Conservation (phyloP, 2,888 invertebrate species). For the Eristalinus aeneus region DNA sequence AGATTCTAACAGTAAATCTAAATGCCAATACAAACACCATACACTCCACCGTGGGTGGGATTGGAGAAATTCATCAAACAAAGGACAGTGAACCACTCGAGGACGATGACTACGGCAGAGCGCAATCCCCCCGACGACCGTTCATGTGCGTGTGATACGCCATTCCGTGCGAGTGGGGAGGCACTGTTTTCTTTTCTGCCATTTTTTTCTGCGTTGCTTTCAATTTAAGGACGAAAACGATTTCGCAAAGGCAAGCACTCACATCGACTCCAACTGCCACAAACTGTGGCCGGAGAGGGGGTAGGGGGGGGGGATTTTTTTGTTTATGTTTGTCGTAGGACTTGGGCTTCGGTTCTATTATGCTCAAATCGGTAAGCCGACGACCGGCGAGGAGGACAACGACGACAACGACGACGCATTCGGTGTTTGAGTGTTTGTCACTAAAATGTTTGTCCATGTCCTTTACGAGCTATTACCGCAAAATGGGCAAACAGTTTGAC, state of each 20-base stretch:
- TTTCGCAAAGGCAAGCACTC: background rate
- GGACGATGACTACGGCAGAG: background rate
- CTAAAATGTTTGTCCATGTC: slow-evolving; percentile 29
- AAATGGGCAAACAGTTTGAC: slow-evolving; percentile 25
- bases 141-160: background rate
- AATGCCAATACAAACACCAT: slow-evolving; percentile 40
- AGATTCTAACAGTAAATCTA: background rate
- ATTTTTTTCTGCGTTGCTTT: background rate
- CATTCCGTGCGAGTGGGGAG: background rate
- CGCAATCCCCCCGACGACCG: background rate
- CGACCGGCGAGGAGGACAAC: background rate
- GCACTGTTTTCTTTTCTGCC: background rate
- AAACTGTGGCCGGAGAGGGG: too few relatives aligned
- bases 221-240: background rate
- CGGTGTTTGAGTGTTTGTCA: background rate
- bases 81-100: slow-evolving; percentile 38
- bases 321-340: background rate
- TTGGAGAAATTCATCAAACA: slow-evolving; percentile 34
- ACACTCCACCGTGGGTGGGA: background rate
- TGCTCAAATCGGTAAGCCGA: slow-evolving; percentile 11
- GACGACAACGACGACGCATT: slow-evolving; percentile 5
- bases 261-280: background rate
- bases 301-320: background rate
- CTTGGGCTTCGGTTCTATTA: slow-evolving; percentile 4
- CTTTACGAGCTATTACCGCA: slow-evolving; percentile 15